Conservation (phyloP, 35 echinoderm and acorn worm species). For the Stichopus chloronotus region DNA sequence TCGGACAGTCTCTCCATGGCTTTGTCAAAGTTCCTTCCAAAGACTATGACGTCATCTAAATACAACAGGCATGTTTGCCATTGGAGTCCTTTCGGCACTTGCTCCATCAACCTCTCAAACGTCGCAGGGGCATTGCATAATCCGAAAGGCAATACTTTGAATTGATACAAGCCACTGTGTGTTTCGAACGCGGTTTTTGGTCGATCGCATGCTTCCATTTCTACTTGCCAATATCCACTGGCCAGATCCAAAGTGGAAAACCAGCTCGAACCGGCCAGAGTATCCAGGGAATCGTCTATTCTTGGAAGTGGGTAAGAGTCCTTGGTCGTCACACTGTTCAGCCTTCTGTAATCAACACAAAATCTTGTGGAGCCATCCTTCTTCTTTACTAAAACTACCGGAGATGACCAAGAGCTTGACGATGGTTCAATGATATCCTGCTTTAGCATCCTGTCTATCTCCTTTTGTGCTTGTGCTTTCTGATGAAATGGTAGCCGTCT, state of each 20-base stretch:
- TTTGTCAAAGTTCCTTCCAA: too few relatives aligned
- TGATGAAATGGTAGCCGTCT: slow-evolving; percentile 4
- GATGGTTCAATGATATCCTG: slow-evolving; percentile 44
- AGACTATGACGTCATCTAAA: too few relatives aligned
- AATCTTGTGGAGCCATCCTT: slow-evolving; percentile 58
- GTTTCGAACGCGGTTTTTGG: slow-evolving; percentile 49
- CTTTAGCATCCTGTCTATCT: slow-evolving; percentile 25
- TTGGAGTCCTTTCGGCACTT: too few relatives aligned
- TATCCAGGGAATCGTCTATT: too few relatives aligned
- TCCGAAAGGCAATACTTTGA: slow-evolving; percentile 35
- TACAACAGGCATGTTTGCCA: too few relatives aligned
- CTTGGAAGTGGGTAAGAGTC: slow-evolving; percentile 67
- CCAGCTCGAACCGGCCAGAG: too few relatives aligned
- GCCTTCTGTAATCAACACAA: slow-evolving; percentile 60
- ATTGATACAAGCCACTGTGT: neutral
- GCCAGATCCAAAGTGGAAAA: too few relatives aligned
- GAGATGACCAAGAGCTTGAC: slow-evolving; percentile 56
- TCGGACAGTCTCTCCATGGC: too few relatives aligned
- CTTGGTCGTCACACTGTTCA: slow-evolving; percentile 61
- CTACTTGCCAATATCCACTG: slow-evolving; percentile 37
- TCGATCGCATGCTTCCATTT: slow-evolving; percentile 25
- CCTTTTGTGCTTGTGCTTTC: slow-evolving; percentile 10
- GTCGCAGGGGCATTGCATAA: too few relatives aligned
- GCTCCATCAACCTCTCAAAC: too few relatives aligned
- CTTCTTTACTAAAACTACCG: slow-evolving; percentile 61